Conservation (phyloP, 2,888 invertebrate species). For the Pantelozetes paolii region DNA sequence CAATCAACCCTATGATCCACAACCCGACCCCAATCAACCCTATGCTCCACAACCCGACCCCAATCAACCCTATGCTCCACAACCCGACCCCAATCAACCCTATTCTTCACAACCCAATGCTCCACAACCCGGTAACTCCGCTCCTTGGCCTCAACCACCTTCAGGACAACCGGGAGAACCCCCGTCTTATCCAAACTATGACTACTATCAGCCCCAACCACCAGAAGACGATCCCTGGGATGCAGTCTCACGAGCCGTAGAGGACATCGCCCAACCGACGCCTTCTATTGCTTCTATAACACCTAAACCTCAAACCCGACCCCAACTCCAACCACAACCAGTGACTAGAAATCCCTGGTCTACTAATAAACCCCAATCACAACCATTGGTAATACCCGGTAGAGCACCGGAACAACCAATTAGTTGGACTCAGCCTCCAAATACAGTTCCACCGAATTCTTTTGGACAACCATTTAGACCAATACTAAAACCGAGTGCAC, state of each 20-base stretch:
- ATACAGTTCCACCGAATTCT: background rate
- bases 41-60: background rate
- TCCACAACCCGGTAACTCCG: too few species aligned
- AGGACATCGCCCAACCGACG: background rate
- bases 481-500: background rate
- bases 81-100: too few species aligned
- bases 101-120: too few species aligned
- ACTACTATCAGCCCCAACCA: background rate
- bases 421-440: constrained; percentile 5
- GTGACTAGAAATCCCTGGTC: background rate
- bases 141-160: too few species aligned
- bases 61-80: background rate
- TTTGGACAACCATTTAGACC: constrained; percentile 14
- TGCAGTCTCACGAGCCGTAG: background rate
- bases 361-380: background rate
- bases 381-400: background rate
- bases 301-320: background rate
- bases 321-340: background rate
- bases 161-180: too few species aligned
- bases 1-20: background rate
- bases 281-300: too few species aligned
- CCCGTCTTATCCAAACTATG: too few species aligned
- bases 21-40: background rate
- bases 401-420: constrained; percentile 20
- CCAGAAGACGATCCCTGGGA: background rate